These are phyloP conservation scores for Himalopsyche tibetana DNA, from an alignment of 2,888 invertebrate species.

Conservation along the genomic window DNA sequence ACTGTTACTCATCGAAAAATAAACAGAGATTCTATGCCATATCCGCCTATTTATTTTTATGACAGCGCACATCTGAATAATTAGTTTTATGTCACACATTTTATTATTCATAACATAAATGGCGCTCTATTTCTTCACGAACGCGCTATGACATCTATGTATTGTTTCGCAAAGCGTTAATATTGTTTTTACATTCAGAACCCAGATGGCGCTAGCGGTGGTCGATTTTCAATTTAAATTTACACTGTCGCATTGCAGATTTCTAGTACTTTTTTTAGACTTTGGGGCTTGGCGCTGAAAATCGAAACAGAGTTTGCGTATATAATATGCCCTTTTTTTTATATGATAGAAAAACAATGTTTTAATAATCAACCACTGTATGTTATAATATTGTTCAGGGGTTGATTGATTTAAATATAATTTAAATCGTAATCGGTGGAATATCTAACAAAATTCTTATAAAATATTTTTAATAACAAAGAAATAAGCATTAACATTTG, in stretches of 20 bases:
- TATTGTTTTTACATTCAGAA: slow-evolving; percentile 5
- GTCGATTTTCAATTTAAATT: neutral
- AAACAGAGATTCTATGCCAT: neutral
- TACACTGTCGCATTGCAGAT: slow-evolving; percentile 13
- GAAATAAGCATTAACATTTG: no score
- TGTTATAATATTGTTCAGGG: no score
- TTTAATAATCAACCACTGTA: no score
- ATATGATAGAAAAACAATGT: no score
- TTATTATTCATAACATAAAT: neutral
- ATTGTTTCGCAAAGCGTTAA: neutral
- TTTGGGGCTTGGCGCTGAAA: neutral
- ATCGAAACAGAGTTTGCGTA: neutral
- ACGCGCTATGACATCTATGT: neutral
- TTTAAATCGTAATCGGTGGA: no score
- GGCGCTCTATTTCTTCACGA: no score
- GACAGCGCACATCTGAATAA: neutral
- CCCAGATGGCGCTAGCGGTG: neutral
- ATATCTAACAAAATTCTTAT: no score
- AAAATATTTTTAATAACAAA: no score
- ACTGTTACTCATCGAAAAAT: neutral
- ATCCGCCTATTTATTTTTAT: neutral
- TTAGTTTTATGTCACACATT: neutral
- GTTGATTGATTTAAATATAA: no score
- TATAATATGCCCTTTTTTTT: no score
- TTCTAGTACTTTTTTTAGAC: neutral